phyloP scores from a whole-genome alignment of 2,113 vertebrate genomes.

The Morone saxatilis region DNA sequence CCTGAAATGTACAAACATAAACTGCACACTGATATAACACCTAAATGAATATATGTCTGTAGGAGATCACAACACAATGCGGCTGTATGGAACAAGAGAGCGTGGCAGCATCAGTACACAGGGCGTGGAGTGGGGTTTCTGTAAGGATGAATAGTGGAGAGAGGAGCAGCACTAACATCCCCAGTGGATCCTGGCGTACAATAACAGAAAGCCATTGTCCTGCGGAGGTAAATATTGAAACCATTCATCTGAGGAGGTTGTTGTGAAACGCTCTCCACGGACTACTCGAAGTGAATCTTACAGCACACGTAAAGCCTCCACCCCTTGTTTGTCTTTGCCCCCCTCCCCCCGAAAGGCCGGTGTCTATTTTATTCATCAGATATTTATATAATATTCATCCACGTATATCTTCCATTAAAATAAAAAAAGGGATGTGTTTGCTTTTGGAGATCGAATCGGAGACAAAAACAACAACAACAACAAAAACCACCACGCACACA shows the following conservation, averaged over 20 bases:
- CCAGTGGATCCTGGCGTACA: slow-evolving; percentile 35
- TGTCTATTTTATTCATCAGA: not conserved
- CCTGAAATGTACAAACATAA: no score
- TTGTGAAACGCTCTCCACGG: slow-evolving; percentile 38
- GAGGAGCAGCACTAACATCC: slow-evolving; percentile 15
- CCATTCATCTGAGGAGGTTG: slow-evolving; percentile 44
- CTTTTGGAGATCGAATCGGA: not conserved
- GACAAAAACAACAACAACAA: not conserved
- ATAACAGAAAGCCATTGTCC: slow-evolving; percentile 64
- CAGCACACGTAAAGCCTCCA: not conserved
- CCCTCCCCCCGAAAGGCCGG: not conserved
- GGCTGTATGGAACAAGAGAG: no score
- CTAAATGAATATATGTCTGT: no score
- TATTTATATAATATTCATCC: not conserved
- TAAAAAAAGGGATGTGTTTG: no score
- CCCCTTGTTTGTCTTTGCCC: not conserved
- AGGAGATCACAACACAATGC: no score
- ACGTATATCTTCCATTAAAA: no score
- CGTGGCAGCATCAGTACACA: not conserved
- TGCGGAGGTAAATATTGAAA: slow-evolving; percentile 68
- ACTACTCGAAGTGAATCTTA: not conserved
- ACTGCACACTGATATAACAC: no score
- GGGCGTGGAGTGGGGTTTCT: not conserved
- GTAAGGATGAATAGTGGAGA: slow-evolving; percentile 9
- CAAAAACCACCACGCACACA: not conserved